Conservation (phyloP, 2,113 vertebrate genomes). For the Glaucomys volans region DNA sequence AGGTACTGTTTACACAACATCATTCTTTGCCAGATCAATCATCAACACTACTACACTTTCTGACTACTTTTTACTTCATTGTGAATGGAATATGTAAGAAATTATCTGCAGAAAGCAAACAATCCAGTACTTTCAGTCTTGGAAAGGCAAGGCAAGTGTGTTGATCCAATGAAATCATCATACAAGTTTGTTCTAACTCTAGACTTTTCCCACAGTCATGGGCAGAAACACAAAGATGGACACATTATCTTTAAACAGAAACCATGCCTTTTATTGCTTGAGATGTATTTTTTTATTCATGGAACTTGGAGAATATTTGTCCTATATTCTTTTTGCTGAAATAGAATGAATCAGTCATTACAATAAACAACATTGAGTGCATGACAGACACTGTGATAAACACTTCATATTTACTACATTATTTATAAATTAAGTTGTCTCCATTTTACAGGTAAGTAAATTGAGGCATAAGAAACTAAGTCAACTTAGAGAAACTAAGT, state of each 20-base stretch:
- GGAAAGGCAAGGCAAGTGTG: neutral
- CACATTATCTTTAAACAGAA: neutral
- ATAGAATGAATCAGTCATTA: neutral
- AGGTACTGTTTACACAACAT: neutral
- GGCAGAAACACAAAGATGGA: neutral
- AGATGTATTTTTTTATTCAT: neutral
- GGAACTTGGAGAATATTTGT: neutral
- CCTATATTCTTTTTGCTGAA: constrained; percentile 3
- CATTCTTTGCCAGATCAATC: neutral
- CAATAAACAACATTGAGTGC: neutral
- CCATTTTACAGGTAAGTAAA: neutral
- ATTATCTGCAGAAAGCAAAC: neutral
- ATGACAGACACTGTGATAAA: neutral
- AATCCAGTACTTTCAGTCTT: neutral
- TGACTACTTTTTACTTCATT: neutral
- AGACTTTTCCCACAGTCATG: neutral
- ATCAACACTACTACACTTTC: neutral
- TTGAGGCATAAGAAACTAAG: neutral
- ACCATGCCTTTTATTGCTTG: neutral
- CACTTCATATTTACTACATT: neutral
- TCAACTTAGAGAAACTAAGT: neutral
- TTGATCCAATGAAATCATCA: neutral
- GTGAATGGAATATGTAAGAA: neutral
- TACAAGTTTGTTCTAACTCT: neutral
- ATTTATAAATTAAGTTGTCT: neutral